Base-by-base conservation (phyloP, 2,113 vertebrate genomes). In the Nycticryphes semicollaris region DNA sequence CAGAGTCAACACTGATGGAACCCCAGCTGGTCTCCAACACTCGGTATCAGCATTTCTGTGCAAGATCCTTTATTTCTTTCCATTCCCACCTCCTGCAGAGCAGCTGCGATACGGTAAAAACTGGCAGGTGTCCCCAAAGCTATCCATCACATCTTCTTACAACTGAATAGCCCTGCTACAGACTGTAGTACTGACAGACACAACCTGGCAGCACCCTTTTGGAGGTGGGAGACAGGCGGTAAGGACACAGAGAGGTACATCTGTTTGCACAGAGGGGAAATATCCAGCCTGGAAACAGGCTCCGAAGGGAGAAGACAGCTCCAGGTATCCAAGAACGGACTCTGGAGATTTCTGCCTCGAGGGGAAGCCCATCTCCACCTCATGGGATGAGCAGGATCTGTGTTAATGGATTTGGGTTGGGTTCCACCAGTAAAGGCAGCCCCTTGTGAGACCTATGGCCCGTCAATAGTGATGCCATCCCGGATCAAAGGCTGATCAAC, bases 1-100 rank as follows among this genome's bases (percentile, higher is more conserved):
- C 21, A 0, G 1, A 16, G 22, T 12, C 54, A 59, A 11, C 63
- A 5, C 1, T 6, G 37, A 16, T 39, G 1, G 0, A 41, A 35
- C 19, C 67, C 28, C 35, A 27, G 30, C 24, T 57, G 28, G 25
- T 5, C 33, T 30, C 87, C 67, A 10, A 23, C 15, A 7, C 0
- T 4, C 54, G 17, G 10, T 25, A 12, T 14, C 21, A 9, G 4
- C 45, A 12, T 48, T 91, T 89, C 62, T 14, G 43, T 18, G 73
- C 30, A 18, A 50, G 27, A 22, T 33, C 53, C 73, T 51, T 31
- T 1, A 4, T 7, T 79, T 28, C 76, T 86, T 35, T 0, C 72
- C 2, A 4, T 25, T 78, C 60, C 74, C 22, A 18, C 15, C 66
- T 70, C 78, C 69, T 1, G 0, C 4, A 3, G 39, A 59, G 84